Evolutionary conservation across 2,797 vertebrate species (phyloP).

Genomic region (Coreius guichenoti): DNA sequence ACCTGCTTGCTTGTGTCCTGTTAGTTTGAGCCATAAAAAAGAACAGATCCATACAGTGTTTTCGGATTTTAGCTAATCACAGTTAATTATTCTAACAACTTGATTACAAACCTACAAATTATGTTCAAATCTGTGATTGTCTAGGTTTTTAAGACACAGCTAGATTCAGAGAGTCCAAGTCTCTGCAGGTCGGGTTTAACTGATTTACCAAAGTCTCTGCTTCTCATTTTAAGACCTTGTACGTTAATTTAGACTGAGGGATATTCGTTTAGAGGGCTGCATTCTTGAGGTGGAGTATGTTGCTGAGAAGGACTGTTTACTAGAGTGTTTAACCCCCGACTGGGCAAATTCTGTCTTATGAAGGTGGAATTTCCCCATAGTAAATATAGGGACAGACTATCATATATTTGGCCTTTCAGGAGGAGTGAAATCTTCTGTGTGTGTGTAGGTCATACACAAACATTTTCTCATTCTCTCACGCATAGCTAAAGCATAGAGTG

Average conservation of each 20-base stretch:
- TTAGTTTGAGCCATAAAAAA: background rate
- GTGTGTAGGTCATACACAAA: slow-evolving; percentile 9
- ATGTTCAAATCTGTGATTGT: background rate
- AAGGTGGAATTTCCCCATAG: background rate
- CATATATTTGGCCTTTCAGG: background rate
- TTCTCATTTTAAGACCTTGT: slow-evolving; percentile 1
- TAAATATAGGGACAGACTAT: slow-evolving; percentile 16
- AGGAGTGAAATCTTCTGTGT: background rate
- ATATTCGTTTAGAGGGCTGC: background rate
- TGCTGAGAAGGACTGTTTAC: slow-evolving; percentile 12
- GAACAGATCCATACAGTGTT: background rate
- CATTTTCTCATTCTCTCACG: slow-evolving; percentile 16
- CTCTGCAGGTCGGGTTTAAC: background rate
- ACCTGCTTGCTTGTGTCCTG: background rate
- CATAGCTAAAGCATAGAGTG: background rate
- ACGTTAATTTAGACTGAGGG: background rate
- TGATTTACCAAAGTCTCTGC: background rate
- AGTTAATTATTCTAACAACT: background rate
- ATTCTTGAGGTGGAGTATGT: background rate
- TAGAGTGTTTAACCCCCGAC: background rate
- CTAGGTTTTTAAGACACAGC: background rate
- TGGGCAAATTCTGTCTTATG: slow-evolving; percentile 3
- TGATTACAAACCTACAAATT: background rate
- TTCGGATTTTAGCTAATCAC: background rate
- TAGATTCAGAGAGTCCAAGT: background rate